These are phyloP conservation scores for Drosophila glabriapex DNA, from an alignment of 2,888 invertebrate species.

Conservation along the genomic window DNA sequence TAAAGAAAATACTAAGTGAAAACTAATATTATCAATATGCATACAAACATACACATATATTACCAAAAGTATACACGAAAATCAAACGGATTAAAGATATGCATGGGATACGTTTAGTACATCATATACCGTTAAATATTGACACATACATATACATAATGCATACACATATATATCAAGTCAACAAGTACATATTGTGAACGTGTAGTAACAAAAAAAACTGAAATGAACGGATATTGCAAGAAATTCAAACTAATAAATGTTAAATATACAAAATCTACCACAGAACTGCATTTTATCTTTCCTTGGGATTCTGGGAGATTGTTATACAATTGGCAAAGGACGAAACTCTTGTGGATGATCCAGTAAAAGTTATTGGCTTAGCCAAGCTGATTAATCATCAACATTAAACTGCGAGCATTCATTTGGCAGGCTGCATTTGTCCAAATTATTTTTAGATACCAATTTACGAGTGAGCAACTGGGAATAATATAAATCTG, in stretches of 20 bases:
- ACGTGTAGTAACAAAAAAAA: slow-evolving; percentile 57
- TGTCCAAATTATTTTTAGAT: neutral
- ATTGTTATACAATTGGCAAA: neutral
- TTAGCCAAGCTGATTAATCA: neutral
- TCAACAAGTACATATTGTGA: slow-evolving; percentile 74
- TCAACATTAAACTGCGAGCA: neutral
- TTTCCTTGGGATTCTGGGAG: neutral
- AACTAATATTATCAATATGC: slow-evolving; percentile 49
- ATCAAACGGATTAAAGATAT: slow-evolving; percentile 16
- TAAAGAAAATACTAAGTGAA: slow-evolving; percentile 35
- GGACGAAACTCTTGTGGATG: neutral
- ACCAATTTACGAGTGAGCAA: neutral
- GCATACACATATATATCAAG: slow-evolving; percentile 59
- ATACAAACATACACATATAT: slow-evolving; percentile 14
- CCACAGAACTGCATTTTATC: neutral
- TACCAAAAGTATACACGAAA: slow-evolving; percentile 34
- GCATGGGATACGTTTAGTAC: slow-evolving; percentile 23
- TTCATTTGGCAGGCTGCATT: neutral
- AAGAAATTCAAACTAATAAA: slow-evolving; percentile 72
- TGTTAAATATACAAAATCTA: slow-evolving; percentile 72
- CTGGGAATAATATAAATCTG: neutral
- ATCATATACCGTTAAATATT: slow-evolving; percentile 32
- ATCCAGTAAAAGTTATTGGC: neutral
- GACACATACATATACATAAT: slow-evolving; percentile 23
- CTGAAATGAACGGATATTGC: slow-evolving; percentile 52